Base-by-base conservation (phyloP, 2,888 invertebrate species). In the Meghimatium bilineatum region DNA sequence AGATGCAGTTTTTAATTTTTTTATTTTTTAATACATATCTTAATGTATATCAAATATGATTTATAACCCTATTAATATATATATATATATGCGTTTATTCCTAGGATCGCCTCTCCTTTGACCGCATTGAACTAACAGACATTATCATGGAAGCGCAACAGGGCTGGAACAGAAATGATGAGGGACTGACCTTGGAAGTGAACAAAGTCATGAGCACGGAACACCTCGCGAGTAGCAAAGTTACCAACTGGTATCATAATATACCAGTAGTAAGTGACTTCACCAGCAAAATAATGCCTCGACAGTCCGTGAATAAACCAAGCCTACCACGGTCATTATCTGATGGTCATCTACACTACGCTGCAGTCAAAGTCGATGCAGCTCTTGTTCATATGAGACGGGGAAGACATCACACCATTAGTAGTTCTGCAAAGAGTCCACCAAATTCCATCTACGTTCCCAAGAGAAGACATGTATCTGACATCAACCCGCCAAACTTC, bases 151-250 rank as follows among this genome's bases (percentile, higher is more conserved):
- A 83, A 38, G 83, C 83, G 2, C 71, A 83, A 44, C 36, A 29
- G 12, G 72, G 83, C 67, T 83, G 83, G 83, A 78, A 44, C 44
- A 14, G 83, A 56, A 66, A 78, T 32, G 78, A 78, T 29, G 71
- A 78, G 0, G 74, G 76, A 10, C n/a, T 84, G 44, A 80, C 80
- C 17, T 75, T 84, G 14, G 80, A 84, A 52, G 2, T 84, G n/a
- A 49, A n/a, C 67, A 80, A 77, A 63, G 84, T 84, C 44, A 84
- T 84, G 84, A 84, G 84, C 56, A 1, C 1, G 26, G 71, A 80
- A 44, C 80, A 84, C 63, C 80, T 84, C 26, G 49, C 49, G 14
- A 34, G 38, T 5, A 72, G 76, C 80, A 84, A 76, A n/a, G 84
- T 80, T 23, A 84, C 84, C 29, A 76, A 74, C 66, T 80, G 56